phyloP scores from a whole-genome alignment of 2,113 vertebrate species.

The Saguinus imperator region DNA sequence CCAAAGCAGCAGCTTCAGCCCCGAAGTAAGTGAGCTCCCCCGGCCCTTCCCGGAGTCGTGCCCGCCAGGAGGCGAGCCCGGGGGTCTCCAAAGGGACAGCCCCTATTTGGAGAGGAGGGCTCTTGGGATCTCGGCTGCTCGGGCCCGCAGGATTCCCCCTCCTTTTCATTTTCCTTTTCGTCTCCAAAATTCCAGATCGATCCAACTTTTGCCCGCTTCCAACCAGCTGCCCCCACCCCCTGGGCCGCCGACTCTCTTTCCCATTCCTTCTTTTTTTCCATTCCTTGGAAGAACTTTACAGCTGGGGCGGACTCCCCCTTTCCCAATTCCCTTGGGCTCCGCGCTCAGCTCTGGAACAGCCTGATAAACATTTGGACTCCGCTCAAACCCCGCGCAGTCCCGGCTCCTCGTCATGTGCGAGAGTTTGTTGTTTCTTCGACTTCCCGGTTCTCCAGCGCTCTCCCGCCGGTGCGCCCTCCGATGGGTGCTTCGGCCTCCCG shows the following conservation, averaged over 20 bases:
- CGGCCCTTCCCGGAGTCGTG: constrained; percentile 8
- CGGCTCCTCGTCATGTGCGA: constrained; percentile 29
- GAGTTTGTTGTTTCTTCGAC: constrained; percentile 23
- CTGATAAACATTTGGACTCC: constrained; percentile 17
- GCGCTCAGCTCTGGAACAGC: constrained; percentile 10
- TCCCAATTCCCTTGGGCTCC: neutral
- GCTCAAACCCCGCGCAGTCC: constrained; percentile 36
- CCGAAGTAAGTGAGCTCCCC: constrained; percentile 77
- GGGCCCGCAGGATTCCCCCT: neutral
- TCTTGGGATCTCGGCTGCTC: neutral
- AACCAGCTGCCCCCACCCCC: neutral
- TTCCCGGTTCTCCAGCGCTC: constrained; percentile 37
- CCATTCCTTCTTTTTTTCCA: constrained; percentile 16
- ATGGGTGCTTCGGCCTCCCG: neutral
- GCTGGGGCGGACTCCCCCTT: neutral
- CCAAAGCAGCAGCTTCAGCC: constrained; percentile 76
- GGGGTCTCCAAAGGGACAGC: neutral
- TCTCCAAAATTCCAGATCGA: constrained; percentile 42
- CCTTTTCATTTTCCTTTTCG: neutral
- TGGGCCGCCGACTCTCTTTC: neutral
- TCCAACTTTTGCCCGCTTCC: constrained; percentile 21
- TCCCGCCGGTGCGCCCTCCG: neutral
- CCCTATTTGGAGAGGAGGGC: neutral
- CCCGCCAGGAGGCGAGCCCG: constrained; percentile 36
- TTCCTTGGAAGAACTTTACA: neutral